Evolutionary conservation across 92 coral and sea anemone species (phyloP).

Genomic region (Palythoa grandis): DNA sequence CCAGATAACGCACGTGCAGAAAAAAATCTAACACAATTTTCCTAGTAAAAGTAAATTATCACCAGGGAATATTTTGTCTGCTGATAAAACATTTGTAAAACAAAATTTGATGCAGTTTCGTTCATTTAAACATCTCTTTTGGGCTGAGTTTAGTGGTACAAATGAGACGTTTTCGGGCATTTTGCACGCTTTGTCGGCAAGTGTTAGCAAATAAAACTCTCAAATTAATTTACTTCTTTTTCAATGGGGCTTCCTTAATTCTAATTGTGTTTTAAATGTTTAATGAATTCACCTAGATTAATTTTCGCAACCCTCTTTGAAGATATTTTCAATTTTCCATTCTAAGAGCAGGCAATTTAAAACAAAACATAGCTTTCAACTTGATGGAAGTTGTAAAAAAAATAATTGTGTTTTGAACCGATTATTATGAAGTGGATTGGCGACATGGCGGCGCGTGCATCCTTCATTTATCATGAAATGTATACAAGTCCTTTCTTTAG

Average conservation of each 20-base stretch:
- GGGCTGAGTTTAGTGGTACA: not conserved
- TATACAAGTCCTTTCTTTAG: slow-evolving; percentile 13
- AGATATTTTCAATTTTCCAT: slow-evolving; percentile 17
- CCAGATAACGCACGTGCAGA: not conserved
- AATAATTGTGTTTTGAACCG: slow-evolving; percentile 34
- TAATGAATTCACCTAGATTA: slow-evolving; percentile 41
- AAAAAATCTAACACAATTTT: not conserved
- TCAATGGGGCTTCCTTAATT: slow-evolving; percentile 44
- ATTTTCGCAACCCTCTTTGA: slow-evolving; percentile 39
- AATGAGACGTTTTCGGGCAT: not conserved
- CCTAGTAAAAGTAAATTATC: not conserved
- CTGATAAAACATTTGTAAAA: not conserved
- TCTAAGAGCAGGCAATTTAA: slow-evolving; percentile 6
- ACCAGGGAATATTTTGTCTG: not conserved
- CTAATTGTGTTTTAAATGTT: slow-evolving; percentile 49
- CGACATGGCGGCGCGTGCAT: not conserved
- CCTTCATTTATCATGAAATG: slow-evolving; percentile 22
- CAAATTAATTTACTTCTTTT: slow-evolving; percentile 45
- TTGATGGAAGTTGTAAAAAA: slow-evolving; percentile 18
- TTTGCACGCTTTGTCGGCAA: slow-evolving; percentile 43
- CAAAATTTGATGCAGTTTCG: not conserved
- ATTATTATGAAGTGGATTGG: slow-evolving; percentile 4
- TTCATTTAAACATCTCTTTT: not conserved
- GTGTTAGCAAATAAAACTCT: slow-evolving; percentile 37
- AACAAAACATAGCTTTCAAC: slow-evolving; percentile 5